Percentiles rank a stretch among this genome's conserved stretches.
Evolutionary conservation across 2,888 invertebrate genomes (phyloP).

Genomic region (Phymatocera aterrima): DNA sequence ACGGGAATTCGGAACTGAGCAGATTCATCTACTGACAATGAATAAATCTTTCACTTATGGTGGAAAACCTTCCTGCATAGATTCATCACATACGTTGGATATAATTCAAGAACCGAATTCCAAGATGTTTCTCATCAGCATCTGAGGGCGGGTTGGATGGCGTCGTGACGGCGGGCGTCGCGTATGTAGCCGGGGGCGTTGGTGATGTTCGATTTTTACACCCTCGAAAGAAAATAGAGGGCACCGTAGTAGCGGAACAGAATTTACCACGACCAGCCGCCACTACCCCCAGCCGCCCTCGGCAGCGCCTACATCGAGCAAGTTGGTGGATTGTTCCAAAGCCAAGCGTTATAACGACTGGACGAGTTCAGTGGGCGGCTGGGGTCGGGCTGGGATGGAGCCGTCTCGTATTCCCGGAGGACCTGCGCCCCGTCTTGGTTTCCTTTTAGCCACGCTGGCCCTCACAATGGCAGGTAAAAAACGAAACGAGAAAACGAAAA

Average conservation of each 20-base stretch:
- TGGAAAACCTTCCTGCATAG: neutral
- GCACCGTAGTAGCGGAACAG: neutral
- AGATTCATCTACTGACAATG: too few relatives aligned
- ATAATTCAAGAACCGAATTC: conserved; percentile 1
- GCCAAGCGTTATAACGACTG: conserved; percentile 17
- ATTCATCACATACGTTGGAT: neutral
- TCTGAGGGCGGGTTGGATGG: neutral
- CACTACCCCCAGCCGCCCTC: neutral
- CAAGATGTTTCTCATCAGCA: neutral
- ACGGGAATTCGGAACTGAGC: too few relatives aligned
- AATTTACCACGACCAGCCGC: neutral
- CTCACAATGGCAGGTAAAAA: conserved; percentile 69
- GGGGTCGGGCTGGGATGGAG: conserved; percentile 68
- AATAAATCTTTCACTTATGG: too few relatives aligned
- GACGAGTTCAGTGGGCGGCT: conserved; percentile 61
- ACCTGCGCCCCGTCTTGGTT: conserved; percentile 71
- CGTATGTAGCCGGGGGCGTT: too few relatives aligned
- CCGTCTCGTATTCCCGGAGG: conserved; percentile 68
- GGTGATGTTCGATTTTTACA: conserved; percentile 27
- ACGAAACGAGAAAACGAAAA: neutral
- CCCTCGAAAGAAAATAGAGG: neutral
- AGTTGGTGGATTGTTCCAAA: conserved; percentile 34
- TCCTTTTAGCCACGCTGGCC: conserved; percentile 73
- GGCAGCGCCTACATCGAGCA: neutral
- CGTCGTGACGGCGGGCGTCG: conserved; percentile 13